Conservation (phyloP, 2,888 invertebrate genomes). For the Tubulanus polymorphus region DNA sequence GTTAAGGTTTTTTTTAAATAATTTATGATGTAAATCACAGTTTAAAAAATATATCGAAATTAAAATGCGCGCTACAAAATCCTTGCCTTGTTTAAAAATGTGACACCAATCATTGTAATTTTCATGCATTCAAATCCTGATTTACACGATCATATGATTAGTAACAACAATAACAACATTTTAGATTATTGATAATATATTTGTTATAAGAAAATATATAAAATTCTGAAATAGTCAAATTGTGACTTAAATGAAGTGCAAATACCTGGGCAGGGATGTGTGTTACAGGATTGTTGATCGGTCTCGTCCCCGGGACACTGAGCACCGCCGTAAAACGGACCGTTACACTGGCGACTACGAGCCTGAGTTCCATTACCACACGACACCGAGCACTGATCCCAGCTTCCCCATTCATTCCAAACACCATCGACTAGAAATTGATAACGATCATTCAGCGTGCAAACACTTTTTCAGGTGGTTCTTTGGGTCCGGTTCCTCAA, state of each 20-base stretch:
- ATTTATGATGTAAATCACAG: too few relatives aligned
- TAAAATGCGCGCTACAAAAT: too few relatives aligned
- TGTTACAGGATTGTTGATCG: conserved; percentile 29
- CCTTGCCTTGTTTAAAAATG: too few relatives aligned
- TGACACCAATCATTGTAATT: conserved; percentile 2
- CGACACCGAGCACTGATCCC: conserved; percentile 33
- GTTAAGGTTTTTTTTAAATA: too few relatives aligned
- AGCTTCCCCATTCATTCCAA: conserved; percentile 32
- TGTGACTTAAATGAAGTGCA: neutral
- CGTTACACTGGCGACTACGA: conserved; percentile 30
- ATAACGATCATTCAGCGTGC: too few relatives aligned
- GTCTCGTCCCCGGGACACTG: conserved; percentile 26
- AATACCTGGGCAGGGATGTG: conserved; percentile 34
- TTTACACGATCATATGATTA: too few relatives aligned
- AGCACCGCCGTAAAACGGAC: conserved; percentile 28
- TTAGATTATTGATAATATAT: too few relatives aligned
- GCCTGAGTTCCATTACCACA: conserved; percentile 36
- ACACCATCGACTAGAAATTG: conserved; percentile 24
- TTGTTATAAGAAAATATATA: neutral
- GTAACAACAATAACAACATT: too few relatives aligned
- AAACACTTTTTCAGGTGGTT: too few relatives aligned
- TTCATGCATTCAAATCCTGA: too few relatives aligned
- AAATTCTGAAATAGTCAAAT: neutral
- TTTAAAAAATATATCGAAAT: too few relatives aligned
- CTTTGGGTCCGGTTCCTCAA: too few relatives aligned